Evolutionary conservation across 2,888 invertebrate genomes (phyloP), one percentile per base, ranked within the genome.

Genomic region (Pteria penguin): DNA sequence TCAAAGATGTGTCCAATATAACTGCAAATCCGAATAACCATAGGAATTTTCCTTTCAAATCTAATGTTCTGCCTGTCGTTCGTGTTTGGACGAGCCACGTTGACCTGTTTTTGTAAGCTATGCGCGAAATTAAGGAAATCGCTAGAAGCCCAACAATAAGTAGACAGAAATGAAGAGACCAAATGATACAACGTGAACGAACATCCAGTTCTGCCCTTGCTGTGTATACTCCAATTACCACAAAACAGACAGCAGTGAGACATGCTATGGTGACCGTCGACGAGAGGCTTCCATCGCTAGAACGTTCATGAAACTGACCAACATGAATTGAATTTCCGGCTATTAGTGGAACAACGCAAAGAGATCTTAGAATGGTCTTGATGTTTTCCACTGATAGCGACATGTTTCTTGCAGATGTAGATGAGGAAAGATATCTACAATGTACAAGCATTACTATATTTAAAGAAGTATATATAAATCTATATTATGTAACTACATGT

Each of bases 261-360:
- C 65, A 65, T 5, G 65, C 65, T 5, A 65, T 65, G 45, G 65
- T 65, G n/a, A 65, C 65, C 65, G 36, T 65, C 11, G 65, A 65
- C 24, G 65, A 65, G 27, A 65, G 45, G 24, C 65, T 65, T 22
- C 65, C 65, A 27, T 65, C 65, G 5, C 27, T 65, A 8, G 33
- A 27, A 3, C 65, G n/a, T 1, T 33, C 26, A 26, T 45, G 18
- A 26, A 3, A 22, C 2, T 57, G 11, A 18, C 33, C 55, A 4
- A 22, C 29, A 11, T 55, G 65, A n/a, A 65, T 22, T 1, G 36
- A 33, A 65, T 65, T 65, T 65, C 65, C 65, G 2, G 65, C 65
- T 4, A 36, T 65, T 18, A 65, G 18, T 26, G 65, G 65, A 24
- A 36, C 45, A 14, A 65, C 36, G 14, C 33, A 65, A 14, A 65